phyloP scores from a whole-genome alignment of 2,888 invertebrate genomes.

The Iphiclides podalirius region DNA sequence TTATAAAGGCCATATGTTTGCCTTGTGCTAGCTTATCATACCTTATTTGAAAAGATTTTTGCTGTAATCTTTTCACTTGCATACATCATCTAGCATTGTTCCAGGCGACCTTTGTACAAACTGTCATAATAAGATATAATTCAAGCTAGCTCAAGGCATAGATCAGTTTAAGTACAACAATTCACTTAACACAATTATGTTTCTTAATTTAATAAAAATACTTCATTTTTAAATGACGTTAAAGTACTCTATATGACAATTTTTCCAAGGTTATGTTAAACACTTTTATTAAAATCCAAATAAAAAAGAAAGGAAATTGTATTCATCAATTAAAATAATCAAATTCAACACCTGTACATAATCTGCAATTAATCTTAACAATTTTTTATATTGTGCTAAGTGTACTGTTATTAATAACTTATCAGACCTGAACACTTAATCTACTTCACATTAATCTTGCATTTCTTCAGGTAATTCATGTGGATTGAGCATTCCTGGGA shows the following conservation, averaged over 20 bases:
- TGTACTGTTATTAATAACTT: conserved; percentile 43
- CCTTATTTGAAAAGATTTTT: conserved; percentile 49
- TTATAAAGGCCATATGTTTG: conserved; percentile 52
- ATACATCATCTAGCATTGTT: conserved; percentile 72
- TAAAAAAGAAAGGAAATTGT: conserved; percentile 6
- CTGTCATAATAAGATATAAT: conserved; percentile 61
- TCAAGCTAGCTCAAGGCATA: conserved; percentile 59
- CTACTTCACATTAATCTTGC: conserved; percentile 85
- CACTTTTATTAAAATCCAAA: not conserved
- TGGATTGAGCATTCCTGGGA: conserved; percentile 97
- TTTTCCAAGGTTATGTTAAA: not conserved
- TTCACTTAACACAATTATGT: conserved; percentile 33
- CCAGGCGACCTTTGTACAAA: conserved; percentile 70
- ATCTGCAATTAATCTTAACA: conserved; percentile 8
- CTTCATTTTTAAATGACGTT: not conserved
- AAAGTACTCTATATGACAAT: not conserved
- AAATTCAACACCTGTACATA: conserved; percentile 8
- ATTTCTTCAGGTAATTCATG: conserved; percentile 97
- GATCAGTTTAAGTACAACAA: conserved; percentile 43
- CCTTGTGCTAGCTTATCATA: conserved; percentile 68
- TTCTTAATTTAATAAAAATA: not conserved
- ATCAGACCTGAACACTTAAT: conserved; percentile 27
- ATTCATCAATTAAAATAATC: conserved; percentile 12
- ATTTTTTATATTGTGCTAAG: conserved; percentile 26
- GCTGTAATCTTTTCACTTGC: conserved; percentile 55